A percentile compares a stretch with the other conserved stretches of the same genome.
Conservation (phyloP, 2,888 invertebrate genomes). For the Dromius quadrimaculatus region DNA sequence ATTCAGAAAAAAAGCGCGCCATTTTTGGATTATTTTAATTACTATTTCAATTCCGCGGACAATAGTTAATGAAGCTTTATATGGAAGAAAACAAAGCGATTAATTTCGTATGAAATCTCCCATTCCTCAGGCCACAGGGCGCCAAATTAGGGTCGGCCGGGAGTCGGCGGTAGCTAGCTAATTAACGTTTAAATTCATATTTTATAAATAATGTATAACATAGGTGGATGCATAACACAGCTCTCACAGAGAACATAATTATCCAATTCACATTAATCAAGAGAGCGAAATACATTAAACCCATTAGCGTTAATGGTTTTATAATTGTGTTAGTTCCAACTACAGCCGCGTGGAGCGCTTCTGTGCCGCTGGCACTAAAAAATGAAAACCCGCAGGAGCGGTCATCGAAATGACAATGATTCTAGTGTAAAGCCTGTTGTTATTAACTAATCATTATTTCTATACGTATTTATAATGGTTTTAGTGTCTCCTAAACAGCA, state of each 20-base stretch:
- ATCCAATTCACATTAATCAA: conserved; percentile 52
- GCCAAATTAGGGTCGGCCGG: conserved; percentile 26
- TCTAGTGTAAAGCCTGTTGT: background rate
- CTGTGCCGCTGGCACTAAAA: conserved; percentile 6
- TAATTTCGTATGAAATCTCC: conserved; percentile 1
- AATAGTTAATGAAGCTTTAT: background rate
- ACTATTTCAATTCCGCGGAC: background rate
- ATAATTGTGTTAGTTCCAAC: conserved; percentile 49
- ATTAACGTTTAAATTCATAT: conserved; percentile 41
- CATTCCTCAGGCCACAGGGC: conserved; percentile 4
- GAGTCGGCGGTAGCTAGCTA: conserved; percentile 22
- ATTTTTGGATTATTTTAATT: no score
- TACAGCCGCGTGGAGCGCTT: conserved; percentile 18
- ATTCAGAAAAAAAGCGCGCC: no score
- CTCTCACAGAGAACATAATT: conserved; percentile 42
- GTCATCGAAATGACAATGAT: conserved; percentile 26
- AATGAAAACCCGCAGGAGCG: conserved; percentile 4
- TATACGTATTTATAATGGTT: background rate
- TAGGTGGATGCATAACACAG: conserved; percentile 35
- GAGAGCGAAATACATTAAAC: conserved; percentile 48
- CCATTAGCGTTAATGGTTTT: conserved; percentile 51
- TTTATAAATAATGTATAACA: conserved; percentile 42
- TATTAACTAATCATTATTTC: background rate
- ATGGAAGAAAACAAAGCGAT: background rate
- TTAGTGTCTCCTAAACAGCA: conserved; percentile 16